phyloP scores from a whole-genome alignment of 2,797 vertebrate genomes.

The Heterohyrax brucei region DNA sequence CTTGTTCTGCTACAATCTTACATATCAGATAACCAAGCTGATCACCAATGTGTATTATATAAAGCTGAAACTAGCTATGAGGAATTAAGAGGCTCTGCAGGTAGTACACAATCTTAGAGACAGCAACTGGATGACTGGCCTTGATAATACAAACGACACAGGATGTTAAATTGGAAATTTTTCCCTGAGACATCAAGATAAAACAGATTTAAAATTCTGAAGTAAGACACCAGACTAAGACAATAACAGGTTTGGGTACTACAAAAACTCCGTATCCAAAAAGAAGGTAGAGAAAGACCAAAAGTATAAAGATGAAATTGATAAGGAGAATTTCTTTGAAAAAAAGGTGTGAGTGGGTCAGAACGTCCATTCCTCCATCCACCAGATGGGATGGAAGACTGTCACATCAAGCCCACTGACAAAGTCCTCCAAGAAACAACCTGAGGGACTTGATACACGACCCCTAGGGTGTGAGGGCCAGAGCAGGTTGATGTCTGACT shows the following conservation, averaged over 20 bases:
- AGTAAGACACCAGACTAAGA: neutral
- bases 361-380: neutral
- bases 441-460: neutral
- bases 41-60: neutral
- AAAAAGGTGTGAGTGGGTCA: neutral
- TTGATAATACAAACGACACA: neutral
- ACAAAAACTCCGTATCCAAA: neutral
- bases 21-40: constrained; percentile 29
- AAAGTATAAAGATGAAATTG: neutral
- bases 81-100: neutral
- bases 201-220: constrained; percentile 25
- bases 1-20: constrained; percentile 45
- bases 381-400: neutral
- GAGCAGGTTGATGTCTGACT: neutral
- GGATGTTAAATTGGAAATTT: neutral
- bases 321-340: neutral
- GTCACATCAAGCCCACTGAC: neutral
- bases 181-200: neutral
- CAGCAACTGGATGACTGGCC: neutral
- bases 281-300: constrained; percentile 14
- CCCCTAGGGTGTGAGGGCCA: neutral
- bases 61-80: neutral
- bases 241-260: neutral
- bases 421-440: neutral
- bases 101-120: neutral